phyloP scores from a whole-genome alignment of 2,797 vertebrate species.

The Spheniscus humboldti region DNA sequence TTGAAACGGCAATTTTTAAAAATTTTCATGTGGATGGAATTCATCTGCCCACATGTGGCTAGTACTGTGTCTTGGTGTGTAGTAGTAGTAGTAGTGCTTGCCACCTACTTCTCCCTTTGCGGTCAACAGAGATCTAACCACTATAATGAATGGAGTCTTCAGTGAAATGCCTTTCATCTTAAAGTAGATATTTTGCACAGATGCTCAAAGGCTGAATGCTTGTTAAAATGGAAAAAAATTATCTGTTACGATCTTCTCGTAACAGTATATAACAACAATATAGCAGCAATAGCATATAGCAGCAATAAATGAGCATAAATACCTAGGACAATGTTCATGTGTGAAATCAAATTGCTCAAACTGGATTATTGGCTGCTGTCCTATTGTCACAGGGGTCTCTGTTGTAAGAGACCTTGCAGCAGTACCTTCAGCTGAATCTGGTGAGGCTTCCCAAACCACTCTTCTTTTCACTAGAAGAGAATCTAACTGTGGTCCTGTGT shows the following conservation, averaged over 20 bases:
- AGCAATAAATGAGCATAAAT: too few relatives aligned
- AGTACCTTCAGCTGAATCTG: background rate
- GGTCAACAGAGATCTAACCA: background rate
- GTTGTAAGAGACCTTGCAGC: too few relatives aligned
- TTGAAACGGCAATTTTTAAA: rapidly evolving
- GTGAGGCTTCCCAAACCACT: background rate
- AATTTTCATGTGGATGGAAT: background rate
- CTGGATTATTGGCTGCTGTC: background rate
- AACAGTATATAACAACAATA: too few relatives aligned
- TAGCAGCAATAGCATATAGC: too few relatives aligned
- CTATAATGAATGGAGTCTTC: background rate
- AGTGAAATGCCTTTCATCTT: background rate
- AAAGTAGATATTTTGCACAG: background rate
- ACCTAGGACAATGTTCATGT: rapidly evolving
- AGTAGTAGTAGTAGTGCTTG: background rate
- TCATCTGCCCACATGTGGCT: background rate
- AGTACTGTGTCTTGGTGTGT: background rate
- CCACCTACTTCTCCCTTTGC: background rate
- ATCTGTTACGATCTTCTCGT: background rate
- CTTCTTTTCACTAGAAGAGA: background rate
- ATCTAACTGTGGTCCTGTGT: background rate
- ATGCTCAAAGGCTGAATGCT: background rate
- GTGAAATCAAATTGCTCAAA: background rate
- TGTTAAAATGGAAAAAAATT: background rate
- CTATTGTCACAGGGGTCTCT: background rate